Evolutionary conservation across 2,113 vertebrate genomes (phyloP), one percentile per base, ranked within the genome.

Genomic region (Tichodroma muraria): DNA sequence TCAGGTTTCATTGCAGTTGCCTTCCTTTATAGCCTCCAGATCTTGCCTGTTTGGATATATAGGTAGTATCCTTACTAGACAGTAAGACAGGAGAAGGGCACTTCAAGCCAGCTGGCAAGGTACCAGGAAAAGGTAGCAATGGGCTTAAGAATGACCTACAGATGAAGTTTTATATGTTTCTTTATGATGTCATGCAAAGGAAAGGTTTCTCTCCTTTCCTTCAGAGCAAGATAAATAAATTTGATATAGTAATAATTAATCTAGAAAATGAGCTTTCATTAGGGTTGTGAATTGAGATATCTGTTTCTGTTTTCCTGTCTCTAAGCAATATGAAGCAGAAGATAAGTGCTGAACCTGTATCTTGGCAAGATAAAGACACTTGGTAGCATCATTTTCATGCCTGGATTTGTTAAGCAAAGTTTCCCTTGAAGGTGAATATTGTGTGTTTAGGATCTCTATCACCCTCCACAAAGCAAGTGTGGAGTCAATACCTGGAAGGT

Each of bases 261-360:
- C 9, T 38, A 68, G 5, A 4, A 56, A 71, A 70, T 21, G 8
- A 9, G 13, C 5, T 3, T 1, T 42, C 8, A 60, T 45, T 68
- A 68, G 6, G 23, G 27, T 37, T 37, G 12, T 6, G 6, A 1
- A 2, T 8, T 4, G 5, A 16, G 3, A 3, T 2, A 2, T 20
- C 11, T 80, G 14, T 45, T 60, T 68, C 24, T 72, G 4, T 80
- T 60, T 85, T 65, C 17, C 24, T n/a, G 6, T 64, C 47, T 73
- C 56, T 71, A 47, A 73, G 38, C 11, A 68, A n/a, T 27, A 18
- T 63, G 47, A 68, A 66, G 53, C 27, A 72, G 31, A 71, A 68
- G 30, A 4, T 54, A 85, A 77, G 8, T 21, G 7, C 33, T 66
- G 66, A 89, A 78, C 4, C 23, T 84, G 31, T 23, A 73, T 21